Conservation (phyloP, 1,140 invertebrate species). For the Bombus confusus region DNA sequence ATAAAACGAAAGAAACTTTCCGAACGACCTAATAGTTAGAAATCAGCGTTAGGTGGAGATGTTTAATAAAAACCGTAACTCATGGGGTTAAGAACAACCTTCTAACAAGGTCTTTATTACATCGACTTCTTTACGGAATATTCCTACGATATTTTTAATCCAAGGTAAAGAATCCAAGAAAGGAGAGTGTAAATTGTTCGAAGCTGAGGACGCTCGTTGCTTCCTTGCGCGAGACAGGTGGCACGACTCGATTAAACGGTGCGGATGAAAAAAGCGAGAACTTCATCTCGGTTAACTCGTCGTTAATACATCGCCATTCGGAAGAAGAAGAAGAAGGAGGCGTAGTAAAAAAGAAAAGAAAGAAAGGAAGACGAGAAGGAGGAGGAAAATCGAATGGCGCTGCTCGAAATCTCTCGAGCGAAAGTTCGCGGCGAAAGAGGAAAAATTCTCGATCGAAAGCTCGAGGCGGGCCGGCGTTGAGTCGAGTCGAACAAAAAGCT, state of each 20-base stretch:
- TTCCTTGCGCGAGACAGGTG: not conserved
- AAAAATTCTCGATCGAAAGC: slow-evolving; percentile 32
- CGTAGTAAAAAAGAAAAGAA: not conserved
- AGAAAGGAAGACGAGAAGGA: too few species aligned
- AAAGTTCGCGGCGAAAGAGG: slow-evolving; percentile 29
- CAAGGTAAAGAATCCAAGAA: not conserved
- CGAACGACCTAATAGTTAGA: too few species aligned
- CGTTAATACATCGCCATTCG: slow-evolving; percentile 12
- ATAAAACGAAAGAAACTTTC: too few species aligned
- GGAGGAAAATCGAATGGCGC: not conserved
- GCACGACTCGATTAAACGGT: not conserved
- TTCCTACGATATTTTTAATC: not conserved
- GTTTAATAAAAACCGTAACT: too few species aligned
- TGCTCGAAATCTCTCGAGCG: slow-evolving; percentile 31
- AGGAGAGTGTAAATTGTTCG: not conserved
- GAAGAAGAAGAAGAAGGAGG: not conserved
- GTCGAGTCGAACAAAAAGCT: slow-evolving; percentile 27
- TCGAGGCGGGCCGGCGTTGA: not conserved
- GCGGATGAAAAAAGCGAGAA: not conserved
- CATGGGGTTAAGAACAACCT: not conserved
- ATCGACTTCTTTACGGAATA: not conserved
- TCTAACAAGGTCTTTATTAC: not conserved
- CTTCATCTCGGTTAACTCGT: slow-evolving; percentile 21
- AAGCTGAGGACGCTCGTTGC: not conserved
- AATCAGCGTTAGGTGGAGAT: too few species aligned